These are phyloP conservation scores for Pardosa pseudoannulata DNA, from an alignment of 2,888 invertebrate species.

Conservation along the genomic window DNA sequence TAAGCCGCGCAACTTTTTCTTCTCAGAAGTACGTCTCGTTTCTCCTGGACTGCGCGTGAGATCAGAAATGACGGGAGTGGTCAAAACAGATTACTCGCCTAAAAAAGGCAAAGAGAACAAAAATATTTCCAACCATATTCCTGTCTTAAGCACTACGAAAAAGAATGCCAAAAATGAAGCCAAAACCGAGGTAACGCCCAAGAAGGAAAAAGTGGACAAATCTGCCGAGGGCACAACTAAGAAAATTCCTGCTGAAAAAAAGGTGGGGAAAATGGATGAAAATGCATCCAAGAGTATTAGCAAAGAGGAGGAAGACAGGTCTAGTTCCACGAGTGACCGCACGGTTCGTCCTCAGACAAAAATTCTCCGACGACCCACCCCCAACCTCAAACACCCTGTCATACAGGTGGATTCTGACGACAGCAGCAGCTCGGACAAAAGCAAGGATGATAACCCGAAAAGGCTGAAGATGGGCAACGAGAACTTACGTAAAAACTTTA, in stretches of 20 bases:
- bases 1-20: neutral
- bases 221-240: too few species aligned
- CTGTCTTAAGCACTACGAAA: conserved; percentile 3
- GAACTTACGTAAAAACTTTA: conserved; percentile 58
- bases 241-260: neutral
- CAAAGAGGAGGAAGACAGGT: neutral
- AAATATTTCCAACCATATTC: conserved; percentile 50
- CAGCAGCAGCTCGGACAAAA: conserved; percentile 43
- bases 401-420: conserved; percentile 68
- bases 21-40: neutral
- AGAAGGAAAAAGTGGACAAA: neutral
- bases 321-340: conserved; percentile 52
- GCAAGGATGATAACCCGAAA: conserved; percentile 65
- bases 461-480: conserved; percentile 48
- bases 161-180: conserved; percentile 54
- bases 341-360: conserved; percentile 72
- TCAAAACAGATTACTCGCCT: conserved; percentile 43
- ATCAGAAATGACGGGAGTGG: conserved; percentile 44
- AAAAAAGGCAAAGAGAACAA: conserved; percentile 68
- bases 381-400: conserved; percentile 73
- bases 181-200: conserved; percentile 25
- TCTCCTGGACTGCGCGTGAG: neutral
- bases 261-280: neutral
- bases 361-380: conserved; percentile 72
- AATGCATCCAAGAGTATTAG: neutral